Percentiles rank a stretch among this genome's conserved stretches.
Evolutionary conservation across 2,113 vertebrate species (phyloP).

Genomic region (Hemicordylus capensis): DNA sequence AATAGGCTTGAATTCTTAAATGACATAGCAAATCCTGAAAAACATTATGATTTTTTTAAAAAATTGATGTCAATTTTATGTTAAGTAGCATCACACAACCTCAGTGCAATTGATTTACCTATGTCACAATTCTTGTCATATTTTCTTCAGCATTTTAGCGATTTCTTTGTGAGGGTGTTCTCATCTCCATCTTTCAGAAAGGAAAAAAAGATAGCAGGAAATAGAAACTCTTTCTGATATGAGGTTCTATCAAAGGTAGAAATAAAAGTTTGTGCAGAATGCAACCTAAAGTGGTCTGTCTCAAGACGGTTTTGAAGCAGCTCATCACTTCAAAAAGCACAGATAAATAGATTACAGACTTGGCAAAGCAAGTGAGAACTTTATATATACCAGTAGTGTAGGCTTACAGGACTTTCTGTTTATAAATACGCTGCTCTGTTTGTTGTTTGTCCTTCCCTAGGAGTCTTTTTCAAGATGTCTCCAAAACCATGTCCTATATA

Average conservation of each 20-base stretch:
- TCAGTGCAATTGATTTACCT: not conserved
- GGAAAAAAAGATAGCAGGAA: not conserved
- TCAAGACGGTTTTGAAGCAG: conserved; percentile 35
- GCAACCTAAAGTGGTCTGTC: not conserved
- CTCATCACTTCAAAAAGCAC: conserved; percentile 45
- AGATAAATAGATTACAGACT: conserved; percentile 43
- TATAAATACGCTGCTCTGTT: conserved; percentile 70
- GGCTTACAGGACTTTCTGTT: conserved; percentile 60
- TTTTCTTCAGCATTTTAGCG: conserved; percentile 17
- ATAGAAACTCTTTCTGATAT: not conserved
- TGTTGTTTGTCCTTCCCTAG: conserved; percentile 40
- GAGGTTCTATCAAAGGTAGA: not conserved
- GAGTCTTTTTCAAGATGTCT: conserved; percentile 33
- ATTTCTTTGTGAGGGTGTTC: not conserved
- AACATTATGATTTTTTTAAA: not conserved
- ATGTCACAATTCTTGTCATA: not conserved
- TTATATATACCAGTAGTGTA: conserved; percentile 63
- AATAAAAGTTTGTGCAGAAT: not conserved
- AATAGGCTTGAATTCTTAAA: not conserved
- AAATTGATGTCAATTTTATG: not conserved
- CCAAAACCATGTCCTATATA: conserved; percentile 38
- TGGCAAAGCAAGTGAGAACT: conserved; percentile 55
- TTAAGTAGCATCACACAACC: not conserved
- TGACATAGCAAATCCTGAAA: conserved; percentile 1
- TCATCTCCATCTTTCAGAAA: not conserved